Percentiles rank a stretch among this genome's conserved stretches.
Conservation (phyloP, 2,113 vertebrate species). For the Raja brachyura region DNA sequence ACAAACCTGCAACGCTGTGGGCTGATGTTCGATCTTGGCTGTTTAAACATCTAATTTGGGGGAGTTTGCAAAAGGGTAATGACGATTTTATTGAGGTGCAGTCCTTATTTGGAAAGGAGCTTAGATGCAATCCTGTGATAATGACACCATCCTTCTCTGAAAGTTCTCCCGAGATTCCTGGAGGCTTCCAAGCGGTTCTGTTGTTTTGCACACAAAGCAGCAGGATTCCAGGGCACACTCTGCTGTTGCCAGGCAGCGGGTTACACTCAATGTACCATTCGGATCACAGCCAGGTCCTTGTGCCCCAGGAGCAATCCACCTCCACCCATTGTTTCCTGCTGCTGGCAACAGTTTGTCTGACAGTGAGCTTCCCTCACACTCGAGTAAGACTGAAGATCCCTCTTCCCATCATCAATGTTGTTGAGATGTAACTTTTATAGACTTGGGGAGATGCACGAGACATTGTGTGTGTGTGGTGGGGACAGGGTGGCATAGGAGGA, state of each 20-base stretch:
- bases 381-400: neutral
- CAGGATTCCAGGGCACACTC: neutral
- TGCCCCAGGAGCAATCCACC: neutral
- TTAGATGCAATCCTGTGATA: neutral
- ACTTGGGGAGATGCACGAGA: neutral
- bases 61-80: neutral
- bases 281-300: neutral
- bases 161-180: neutral
- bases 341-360: neutral
- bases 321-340: neutral
- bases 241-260: conserved; percentile 16
- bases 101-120: neutral
- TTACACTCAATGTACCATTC: neutral
- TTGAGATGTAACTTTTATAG: neutral
- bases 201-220: neutral
- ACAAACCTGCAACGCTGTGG: neutral
- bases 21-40: neutral
- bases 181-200: neutral
- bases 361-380: neutral
- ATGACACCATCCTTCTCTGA: neutral
- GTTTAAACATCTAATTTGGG: neutral
- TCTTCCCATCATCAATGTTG: neutral
- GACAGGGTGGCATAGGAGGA: neutral
- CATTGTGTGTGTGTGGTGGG: neutral
- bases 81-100: neutral